Conservation (phyloP, 2,888 invertebrate genomes). For the Chalcis sispes region DNA sequence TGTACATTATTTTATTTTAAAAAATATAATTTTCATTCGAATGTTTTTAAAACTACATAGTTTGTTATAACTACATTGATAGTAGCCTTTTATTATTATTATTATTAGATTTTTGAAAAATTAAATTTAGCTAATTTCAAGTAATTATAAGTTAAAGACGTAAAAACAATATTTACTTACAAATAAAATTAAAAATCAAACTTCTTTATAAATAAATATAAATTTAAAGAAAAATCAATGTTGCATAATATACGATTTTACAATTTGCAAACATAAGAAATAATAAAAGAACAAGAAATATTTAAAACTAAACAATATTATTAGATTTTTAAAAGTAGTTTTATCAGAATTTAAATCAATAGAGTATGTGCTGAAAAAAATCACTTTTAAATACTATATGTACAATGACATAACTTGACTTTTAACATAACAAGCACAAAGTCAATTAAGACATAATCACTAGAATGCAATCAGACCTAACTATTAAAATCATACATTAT, state of each 20-base stretch:
- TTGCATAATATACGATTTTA: constrained; percentile 2
- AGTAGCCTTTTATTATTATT: no score
- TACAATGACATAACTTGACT: constrained; percentile 39
- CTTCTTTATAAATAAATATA: constrained; percentile 30
- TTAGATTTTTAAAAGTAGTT: constrained; percentile 38
- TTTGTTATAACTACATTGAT: constrained; percentile 9
- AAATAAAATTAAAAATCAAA: constrained; percentile 38
- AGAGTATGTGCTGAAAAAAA: constrained; percentile 36
- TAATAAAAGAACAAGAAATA: constrained; percentile 19
- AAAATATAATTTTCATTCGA: constrained; percentile 37
- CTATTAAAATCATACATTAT: constrained; percentile 25
- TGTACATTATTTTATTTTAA: constrained; percentile 46
- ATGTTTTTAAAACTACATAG: constrained; percentile 31
- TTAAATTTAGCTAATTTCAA: no score
- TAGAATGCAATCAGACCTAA: constrained; percentile 41
- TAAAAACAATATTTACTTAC: constrained; percentile 17
- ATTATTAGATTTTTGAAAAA: no score
- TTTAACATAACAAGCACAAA: constrained; percentile 41
- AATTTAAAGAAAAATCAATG: constrained; percentile 17
- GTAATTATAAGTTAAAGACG: constrained; percentile 19
- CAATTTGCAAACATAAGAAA: constrained; percentile 22
- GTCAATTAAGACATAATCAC: constrained; percentile 31
- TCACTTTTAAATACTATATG: constrained; percentile 52
- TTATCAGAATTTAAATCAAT: constrained; percentile 39
- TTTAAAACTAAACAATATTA: constrained; percentile 29